Evolutionary conservation across 2,113 vertebrate genomes (phyloP).

Genomic region (Megatriorchis doriae): DNA sequence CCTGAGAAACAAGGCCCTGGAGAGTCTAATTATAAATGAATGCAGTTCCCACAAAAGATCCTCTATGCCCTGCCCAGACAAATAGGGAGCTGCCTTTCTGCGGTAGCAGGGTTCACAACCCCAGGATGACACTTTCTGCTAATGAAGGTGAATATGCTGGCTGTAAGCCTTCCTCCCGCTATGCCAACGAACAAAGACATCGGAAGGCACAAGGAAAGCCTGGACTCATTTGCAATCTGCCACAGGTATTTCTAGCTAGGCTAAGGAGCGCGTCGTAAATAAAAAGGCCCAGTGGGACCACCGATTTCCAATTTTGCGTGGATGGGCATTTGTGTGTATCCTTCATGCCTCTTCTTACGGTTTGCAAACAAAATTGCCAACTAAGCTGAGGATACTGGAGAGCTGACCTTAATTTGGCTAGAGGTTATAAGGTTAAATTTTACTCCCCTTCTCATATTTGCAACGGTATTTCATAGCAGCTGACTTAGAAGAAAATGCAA

Average conservation of each 20-base stretch:
- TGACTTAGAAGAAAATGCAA: background rate
- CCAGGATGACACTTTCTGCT: background rate
- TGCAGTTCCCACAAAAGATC: background rate
- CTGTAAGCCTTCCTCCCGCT: background rate
- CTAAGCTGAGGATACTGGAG: background rate
- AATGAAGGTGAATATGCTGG: background rate
- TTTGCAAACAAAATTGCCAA: background rate
- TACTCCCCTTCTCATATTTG: background rate
- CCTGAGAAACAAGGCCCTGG: background rate
- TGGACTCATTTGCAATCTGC: fast-evolving
- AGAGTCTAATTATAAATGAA: background rate
- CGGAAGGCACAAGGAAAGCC: background rate
- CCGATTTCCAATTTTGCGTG: background rate
- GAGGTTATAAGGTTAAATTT: background rate
- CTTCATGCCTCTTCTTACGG: background rate
- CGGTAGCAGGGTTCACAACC: background rate
- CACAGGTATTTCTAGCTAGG: background rate
- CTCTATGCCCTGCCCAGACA: background rate
- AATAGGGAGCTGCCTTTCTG: background rate
- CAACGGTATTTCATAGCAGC: background rate
- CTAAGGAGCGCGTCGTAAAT: background rate
- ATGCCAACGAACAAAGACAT: background rate
- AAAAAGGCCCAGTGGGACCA: background rate
- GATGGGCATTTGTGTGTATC: background rate
- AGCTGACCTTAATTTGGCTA: background rate